Conservation (phyloP, 2,888 invertebrate species). For the Monochamus alternatus region DNA sequence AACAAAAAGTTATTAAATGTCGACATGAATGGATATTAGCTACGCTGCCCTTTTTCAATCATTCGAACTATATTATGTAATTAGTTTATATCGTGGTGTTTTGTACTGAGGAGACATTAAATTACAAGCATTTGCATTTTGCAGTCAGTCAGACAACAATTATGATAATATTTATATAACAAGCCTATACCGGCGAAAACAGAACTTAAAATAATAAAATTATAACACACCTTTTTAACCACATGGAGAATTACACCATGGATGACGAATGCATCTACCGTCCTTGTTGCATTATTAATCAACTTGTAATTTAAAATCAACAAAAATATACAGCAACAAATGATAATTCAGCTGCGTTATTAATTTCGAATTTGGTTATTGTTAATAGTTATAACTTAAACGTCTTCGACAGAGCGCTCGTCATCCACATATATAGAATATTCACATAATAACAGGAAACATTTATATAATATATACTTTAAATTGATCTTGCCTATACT, state of each 20-base stretch:
- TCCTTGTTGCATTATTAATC: constrained; percentile 11
- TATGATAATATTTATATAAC: constrained; percentile 68
- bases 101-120: constrained; percentile 69
- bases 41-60: constrained; percentile 45
- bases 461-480: constrained; percentile 72
- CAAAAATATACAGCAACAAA: constrained; percentile 9
- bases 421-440: constrained; percentile 69
- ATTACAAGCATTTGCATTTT: constrained; percentile 66
- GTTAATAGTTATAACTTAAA: constrained; percentile 2
- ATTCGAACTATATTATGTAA: constrained; percentile 59
- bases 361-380: background rate
- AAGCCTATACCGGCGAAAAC: constrained; percentile 68
- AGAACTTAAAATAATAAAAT: constrained; percentile 64
- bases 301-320: background rate
- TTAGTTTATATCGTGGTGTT: constrained; percentile 69
- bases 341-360: background rate
- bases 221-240: constrained; percentile 68
- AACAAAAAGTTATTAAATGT: constrained; percentile 4
- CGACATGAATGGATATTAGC: constrained; percentile 47
- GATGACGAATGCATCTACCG: constrained; percentile 31
- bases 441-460: constrained; percentile 72
- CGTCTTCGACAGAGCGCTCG: constrained; percentile 54
- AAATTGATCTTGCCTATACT: constrained; percentile 70
- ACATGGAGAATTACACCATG: constrained; percentile 60
- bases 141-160: constrained; percentile 70